Evolutionary conservation across 2,888 invertebrate genomes (phyloP).

Genomic region (Tinea trinotella): DNA sequence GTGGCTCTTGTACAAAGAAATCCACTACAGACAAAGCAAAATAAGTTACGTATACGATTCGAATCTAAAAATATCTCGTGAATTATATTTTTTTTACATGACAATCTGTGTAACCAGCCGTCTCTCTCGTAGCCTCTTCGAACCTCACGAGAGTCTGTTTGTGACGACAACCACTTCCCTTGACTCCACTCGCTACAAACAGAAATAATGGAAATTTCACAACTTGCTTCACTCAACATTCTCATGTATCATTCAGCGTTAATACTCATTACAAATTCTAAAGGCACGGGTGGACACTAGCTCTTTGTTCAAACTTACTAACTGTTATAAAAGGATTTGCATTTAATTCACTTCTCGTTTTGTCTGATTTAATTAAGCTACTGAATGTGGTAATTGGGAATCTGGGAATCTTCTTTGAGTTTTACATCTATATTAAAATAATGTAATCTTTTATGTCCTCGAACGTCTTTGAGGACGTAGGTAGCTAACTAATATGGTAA

Average conservation of each 20-base stretch:
- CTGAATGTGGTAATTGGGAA: too few species aligned
- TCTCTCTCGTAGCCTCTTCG: background rate
- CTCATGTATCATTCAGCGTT: conserved; percentile 11
- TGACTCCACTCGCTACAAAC: background rate
- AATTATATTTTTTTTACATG: background rate
- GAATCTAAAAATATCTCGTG: background rate
- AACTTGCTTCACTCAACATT: background rate
- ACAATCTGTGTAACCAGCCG: background rate
- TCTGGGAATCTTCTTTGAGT: too few species aligned
- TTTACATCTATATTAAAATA: too few species aligned
- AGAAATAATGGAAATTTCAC: conserved; percentile 13
- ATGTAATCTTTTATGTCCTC: too few species aligned
- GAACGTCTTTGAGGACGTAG: too few species aligned
- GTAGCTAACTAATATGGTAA: too few species aligned
- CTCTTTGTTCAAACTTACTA: background rate
- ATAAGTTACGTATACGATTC: too few species aligned
- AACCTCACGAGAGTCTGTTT: background rate
- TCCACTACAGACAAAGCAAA: too few species aligned
- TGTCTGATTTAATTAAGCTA: background rate
- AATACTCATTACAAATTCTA: conserved; percentile 5
- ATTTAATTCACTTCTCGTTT: background rate
- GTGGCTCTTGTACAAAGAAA: too few species aligned
- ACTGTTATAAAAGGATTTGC: conserved; percentile 2
- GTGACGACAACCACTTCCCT: conserved; percentile 9
- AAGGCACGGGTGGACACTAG: background rate